A percentile compares a stretch with the other conserved stretches of the same genome.
Evolutionary conservation across 2,797 vertebrate genomes (phyloP).

Genomic region (Parauchenoglanis ngamensis): DNA sequence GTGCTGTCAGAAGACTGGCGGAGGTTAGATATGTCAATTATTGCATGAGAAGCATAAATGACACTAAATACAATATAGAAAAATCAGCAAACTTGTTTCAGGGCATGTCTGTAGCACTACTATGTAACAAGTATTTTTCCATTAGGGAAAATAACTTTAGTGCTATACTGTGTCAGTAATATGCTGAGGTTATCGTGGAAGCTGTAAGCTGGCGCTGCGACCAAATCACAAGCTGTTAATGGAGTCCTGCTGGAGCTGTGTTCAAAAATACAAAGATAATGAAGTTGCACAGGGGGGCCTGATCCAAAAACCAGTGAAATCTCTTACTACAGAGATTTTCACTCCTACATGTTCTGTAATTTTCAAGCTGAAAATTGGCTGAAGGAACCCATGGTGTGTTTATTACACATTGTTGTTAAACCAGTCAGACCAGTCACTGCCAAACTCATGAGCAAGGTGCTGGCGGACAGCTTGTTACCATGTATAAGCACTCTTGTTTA

Average conservation of each 20-base stretch:
- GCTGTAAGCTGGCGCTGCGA: not conserved
- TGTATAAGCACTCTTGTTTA: not conserved
- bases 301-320: not conserved
- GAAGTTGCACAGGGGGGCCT: not conserved
- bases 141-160: not conserved
- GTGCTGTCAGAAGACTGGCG: not conserved
- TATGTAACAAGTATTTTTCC: not conserved
- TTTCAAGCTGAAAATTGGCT: not conserved
- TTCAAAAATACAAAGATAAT: not conserved
- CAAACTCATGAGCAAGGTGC: not conserved
- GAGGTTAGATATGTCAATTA: not conserved
- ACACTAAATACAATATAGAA: not conserved
- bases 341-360: not conserved
- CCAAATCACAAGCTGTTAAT: not conserved
- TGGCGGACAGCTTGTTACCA: not conserved
- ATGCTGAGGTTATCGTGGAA: not conserved
- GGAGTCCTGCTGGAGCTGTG: not conserved
- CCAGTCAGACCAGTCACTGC: conserved; percentile 6
- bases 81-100: not conserved
- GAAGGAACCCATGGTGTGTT: not conserved
- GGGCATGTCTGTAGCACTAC: not conserved
- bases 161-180: too few species aligned
- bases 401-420: not conserved
- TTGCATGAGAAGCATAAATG: not conserved
- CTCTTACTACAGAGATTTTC: not conserved